Evolutionary conservation across 1,140 invertebrate species (phyloP).

Genomic region (Diabrotica undecimpunctata): DNA sequence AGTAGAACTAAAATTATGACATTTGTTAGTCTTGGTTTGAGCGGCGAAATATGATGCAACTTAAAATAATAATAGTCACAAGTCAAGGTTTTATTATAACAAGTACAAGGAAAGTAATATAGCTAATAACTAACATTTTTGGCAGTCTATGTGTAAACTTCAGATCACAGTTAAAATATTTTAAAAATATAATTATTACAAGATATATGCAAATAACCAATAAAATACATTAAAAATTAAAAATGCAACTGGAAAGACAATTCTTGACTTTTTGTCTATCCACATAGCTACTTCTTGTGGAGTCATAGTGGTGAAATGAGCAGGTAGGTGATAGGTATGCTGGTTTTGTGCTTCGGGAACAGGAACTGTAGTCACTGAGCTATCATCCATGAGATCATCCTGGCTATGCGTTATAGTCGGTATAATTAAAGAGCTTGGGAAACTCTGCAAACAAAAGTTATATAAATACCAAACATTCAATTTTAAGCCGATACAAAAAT

Average conservation of each 20-base stretch:
- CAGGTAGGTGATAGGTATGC: constrained; percentile 11
- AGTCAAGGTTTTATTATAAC: too few relatives aligned
- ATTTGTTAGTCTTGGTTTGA: too few relatives aligned
- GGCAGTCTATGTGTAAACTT: too few relatives aligned
- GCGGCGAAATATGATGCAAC: too few relatives aligned
- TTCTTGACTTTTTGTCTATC: constrained; percentile 76
- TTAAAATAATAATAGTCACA: too few relatives aligned
- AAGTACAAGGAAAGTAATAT: too few relatives aligned
- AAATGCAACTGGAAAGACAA: constrained; percentile 74
- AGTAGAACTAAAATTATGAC: too few relatives aligned
- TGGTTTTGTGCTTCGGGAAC: constrained; percentile 30
- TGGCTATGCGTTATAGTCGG: constrained; percentile 62
- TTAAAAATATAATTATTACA: constrained; percentile 18
- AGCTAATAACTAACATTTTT: too few relatives aligned
- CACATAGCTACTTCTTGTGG: constrained; percentile 82
- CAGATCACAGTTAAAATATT: not conserved
- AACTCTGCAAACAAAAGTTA: constrained; percentile 54
- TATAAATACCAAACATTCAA: not conserved
- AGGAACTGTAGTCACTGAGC: constrained; percentile 34
- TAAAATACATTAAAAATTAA: constrained; percentile 80
- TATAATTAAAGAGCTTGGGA: constrained; percentile 55
- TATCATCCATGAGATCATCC: constrained; percentile 52
- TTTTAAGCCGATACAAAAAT: not conserved
- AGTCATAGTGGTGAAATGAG: constrained; percentile 69
- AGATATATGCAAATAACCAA: constrained; percentile 69